Base-by-base conservation (phyloP, 2,888 invertebrate genomes). In the Empis livida region DNA sequence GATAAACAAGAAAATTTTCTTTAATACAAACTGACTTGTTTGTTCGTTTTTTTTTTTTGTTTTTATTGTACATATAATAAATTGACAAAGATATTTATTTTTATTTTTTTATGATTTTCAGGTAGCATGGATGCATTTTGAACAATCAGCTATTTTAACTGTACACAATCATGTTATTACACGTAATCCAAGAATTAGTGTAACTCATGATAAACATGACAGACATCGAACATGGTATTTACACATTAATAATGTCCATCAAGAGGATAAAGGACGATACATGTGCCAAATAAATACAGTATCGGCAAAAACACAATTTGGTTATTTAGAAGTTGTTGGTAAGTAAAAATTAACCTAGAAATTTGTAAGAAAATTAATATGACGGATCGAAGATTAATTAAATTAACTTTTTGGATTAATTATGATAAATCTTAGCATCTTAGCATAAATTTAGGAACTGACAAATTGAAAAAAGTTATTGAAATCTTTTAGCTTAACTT, bases 121-220 rank as follows among this genome's bases (percentile, higher is more conserved):
- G 93, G 91, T 92, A 52, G 93, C 92, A 53, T 93, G 92, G 92
- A 92, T 93, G 84, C 87, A 92, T 70, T 91, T 88, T 70, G 92
- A 92, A 67, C 90, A 90, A 71, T 90, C 90, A 38, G 91, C 92
- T 32, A 92, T 93, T 61, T 71, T 93, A 63, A 91, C 92, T 35
- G 91, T 92, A 44, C 90, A 92, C 73, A 90, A 87, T 71, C 91
- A 92, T 73, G 92, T 93, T 63, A 92, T 93, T 67, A 92, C 92
- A 46, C 78, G 90, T 56, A 92, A 92, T 74, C 89, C 90, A 6
- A 77, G 91, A 53, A 91, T 93, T 60, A 86, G 86, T 64, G 90
- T 93, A 55, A 85, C 89, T 45, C 91, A 92, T 71, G 90, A 91
- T 72, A 89, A 90, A 70, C 70, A 69, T 56, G 90, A 91, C 72